Conservation (phyloP, 2,113 vertebrate species). For the Microtus ochrogaster region DNA sequence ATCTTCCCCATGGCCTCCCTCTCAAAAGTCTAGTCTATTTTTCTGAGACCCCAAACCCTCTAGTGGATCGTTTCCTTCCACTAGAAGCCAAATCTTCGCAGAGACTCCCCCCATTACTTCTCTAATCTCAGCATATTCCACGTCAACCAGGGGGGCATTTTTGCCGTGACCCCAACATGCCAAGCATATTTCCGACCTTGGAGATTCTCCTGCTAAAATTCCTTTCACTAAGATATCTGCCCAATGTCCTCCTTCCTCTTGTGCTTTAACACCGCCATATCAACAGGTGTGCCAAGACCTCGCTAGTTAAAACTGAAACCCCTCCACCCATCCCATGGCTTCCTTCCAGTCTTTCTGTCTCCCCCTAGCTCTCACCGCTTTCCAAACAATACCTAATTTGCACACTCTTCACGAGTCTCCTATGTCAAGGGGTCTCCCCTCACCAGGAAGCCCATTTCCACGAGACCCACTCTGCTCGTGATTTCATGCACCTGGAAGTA, state of each 20-base stretch:
- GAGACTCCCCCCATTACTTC: not conserved
- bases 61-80: not conserved
- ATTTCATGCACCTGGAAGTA: conserved; percentile 7
- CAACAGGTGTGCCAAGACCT: not conserved
- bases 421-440: not conserved
- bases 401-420: not conserved
- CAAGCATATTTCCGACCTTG: not conserved
- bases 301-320: not conserved
- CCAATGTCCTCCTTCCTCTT: conserved; percentile 6
- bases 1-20: not conserved
- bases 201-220: conserved; percentile 21
- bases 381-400: conserved; percentile 45
- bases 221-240: not conserved
- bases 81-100: conserved; percentile 8
- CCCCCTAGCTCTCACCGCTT: not conserved
- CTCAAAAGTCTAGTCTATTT: conserved; percentile 15
- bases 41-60: not conserved
- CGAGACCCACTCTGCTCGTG: not conserved
- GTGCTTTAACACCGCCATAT: not conserved
- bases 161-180: not conserved
- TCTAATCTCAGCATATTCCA: not conserved
- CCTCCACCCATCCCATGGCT: not conserved
- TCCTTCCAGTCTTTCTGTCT: not conserved
- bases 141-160: not conserved
- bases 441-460: conserved; percentile 47